Evolutionary conservation across 2,113 vertebrate genomes (phyloP).

Genomic region (Falco punctatus): DNA sequence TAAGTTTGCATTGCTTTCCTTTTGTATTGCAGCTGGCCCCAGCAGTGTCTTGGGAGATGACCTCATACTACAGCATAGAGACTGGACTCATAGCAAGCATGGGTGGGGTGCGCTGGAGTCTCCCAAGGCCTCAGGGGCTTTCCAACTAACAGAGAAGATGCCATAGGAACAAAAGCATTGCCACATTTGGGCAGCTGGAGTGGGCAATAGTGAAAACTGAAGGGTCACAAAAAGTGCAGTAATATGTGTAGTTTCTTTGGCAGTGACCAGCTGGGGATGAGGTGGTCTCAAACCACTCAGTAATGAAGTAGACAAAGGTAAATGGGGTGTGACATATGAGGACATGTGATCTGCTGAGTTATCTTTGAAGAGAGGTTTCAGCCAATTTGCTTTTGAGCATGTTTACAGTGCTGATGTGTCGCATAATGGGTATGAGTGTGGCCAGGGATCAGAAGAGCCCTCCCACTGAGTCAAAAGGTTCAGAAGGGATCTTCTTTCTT

Average conservation of each 20-base stretch:
- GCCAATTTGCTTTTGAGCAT: background rate
- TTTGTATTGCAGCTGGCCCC: constrained; percentile 58
- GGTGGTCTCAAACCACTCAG: accelerated
- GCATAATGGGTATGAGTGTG: too few species aligned
- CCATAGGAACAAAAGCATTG: constrained; percentile 49
- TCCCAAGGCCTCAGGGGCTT: constrained; percentile 33
- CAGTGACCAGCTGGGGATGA: background rate
- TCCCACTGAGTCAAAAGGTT: too few species aligned
- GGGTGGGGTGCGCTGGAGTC: constrained; percentile 32
- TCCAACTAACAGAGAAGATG: background rate
- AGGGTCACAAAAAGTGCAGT: background rate
- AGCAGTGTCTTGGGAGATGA: constrained; percentile 59
- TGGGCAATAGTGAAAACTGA: background rate
- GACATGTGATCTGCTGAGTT: background rate
- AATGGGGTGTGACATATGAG: background rate
- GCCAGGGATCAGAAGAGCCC: too few species aligned
- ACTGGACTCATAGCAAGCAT: background rate
- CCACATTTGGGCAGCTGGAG: background rate
- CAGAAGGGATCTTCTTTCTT: too few species aligned
- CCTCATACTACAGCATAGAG: constrained; percentile 22
- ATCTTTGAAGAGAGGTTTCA: background rate
- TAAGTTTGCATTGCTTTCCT: constrained; percentile 24
- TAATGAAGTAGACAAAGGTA: background rate
- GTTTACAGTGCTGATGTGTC: background rate
- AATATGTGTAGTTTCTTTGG: background rate